phyloP scores from a whole-genome alignment of 2,797 vertebrate genomes.

The Coreius guichenoti region DNA sequence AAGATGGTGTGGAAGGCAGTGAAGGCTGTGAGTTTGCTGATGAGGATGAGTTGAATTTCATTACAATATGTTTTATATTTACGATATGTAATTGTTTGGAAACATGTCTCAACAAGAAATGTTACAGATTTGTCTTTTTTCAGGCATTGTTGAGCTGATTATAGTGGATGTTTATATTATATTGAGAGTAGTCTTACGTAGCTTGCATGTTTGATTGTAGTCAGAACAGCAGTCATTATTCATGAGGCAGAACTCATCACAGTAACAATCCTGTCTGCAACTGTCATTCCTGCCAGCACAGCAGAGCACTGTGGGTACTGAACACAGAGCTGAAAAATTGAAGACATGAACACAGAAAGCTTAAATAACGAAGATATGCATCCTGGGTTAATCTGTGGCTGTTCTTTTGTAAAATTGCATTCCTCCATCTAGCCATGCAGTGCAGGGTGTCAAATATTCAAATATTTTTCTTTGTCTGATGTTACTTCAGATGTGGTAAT shows the following conservation, averaged over 20 bases:
- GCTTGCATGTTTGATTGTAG: conserved; percentile 54
- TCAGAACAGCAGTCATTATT: conserved; percentile 62
- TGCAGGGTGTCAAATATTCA: no score
- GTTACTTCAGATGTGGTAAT: no score
- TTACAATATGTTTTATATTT: neutral
- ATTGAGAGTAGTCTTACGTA: conserved; percentile 44
- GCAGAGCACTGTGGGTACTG: conserved; percentile 66
- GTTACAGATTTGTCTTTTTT: neutral
- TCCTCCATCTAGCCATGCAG: no score
- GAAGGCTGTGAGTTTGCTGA: neutral
- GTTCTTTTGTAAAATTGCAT: no score
- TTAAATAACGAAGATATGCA: neutral
- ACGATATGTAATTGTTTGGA: neutral
- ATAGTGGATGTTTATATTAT: neutral
- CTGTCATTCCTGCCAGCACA: neutral
- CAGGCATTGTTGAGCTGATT: neutral
- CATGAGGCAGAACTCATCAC: conserved; percentile 45
- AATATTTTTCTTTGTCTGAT: no score
- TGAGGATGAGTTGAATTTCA: no score
- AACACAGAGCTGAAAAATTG: conserved; percentile 63
- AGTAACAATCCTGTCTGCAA: conserved; percentile 60
- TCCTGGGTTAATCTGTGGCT: neutral
- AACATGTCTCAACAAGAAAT: no score
- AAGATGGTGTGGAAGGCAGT: neutral
- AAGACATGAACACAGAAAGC: neutral